Base-by-base conservation (phyloP, 2,797 vertebrate species). In the Alectoris magna region DNA sequence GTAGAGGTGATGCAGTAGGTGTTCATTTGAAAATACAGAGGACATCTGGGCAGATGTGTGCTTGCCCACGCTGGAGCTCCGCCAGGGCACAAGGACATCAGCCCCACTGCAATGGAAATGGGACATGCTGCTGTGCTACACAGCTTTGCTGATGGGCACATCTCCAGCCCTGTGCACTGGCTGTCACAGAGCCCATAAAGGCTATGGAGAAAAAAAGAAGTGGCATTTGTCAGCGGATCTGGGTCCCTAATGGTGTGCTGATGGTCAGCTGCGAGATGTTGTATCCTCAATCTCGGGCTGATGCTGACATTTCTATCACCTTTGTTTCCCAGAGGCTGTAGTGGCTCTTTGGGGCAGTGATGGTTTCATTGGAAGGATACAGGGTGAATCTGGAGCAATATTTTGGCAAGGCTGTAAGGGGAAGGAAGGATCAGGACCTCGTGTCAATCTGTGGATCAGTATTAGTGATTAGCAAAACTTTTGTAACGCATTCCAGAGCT, bases 231-330 rank as follows among this genome's bases (percentile, higher is more conserved):
- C 68, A 83, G 80, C 69, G 62, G 55, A 16, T 66, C 55, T 13
- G 12, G 21, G n/a, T 59, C 77, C 91, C 69, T 58, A 12, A 34
- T 36, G 76, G 29, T 34, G 27, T 74, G 62, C 75, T 38, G 87
- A 48, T 62, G 27, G 43, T 13, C 36, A 62, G 49, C n/a, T 64
- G 6, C 9, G 44, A 73, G 49, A 53, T 69, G 49, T 49, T 55
- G 76, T 79, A 84, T 41, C 58, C 46, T 4, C 75, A 62, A 46
- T 81, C 71, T 60, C 46, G 1, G 17, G n/a, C 38, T 66, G 62
- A 88, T 16, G 44, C 14, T 36, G 53, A 39, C 69, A 14, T 55
- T 93, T 67, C 83, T 58, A 9, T 74, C 90, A 46, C 86, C 84
- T 79, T 31, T 63, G 31, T 74, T 67, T 64, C 59, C 82, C 60